Percentiles rank a stretch among this genome's conserved stretches.
Evolutionary conservation across 2,888 invertebrate species (phyloP).

Genomic region (Coronaproctus castanopsis): DNA sequence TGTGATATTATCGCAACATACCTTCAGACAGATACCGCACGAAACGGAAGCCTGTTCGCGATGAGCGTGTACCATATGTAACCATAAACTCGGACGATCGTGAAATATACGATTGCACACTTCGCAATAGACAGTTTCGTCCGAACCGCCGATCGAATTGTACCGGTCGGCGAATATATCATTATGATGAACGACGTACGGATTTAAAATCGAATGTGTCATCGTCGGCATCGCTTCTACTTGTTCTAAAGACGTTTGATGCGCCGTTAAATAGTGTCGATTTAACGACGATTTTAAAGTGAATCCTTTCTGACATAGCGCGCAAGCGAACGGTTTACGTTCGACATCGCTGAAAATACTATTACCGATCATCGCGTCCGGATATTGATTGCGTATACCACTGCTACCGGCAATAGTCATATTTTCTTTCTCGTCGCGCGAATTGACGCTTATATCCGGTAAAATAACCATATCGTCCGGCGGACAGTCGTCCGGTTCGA

Average conservation of each 20-base stretch:
- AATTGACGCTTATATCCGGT: neutral
- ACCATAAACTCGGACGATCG: constrained; percentile 32
- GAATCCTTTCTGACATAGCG: constrained; percentile 19
- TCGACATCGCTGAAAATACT: neutral
- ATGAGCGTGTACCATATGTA: constrained; percentile 34
- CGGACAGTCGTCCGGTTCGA: neutral
- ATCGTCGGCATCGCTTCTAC: neutral
- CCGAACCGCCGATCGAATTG: neutral
- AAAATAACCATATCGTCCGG: neutral
- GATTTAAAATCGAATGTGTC: neutral
- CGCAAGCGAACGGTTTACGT: constrained; percentile 14
- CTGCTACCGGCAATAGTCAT: neutral
- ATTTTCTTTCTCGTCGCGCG: neutral
- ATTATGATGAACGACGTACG: neutral
- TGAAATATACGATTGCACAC: constrained; percentile 30
- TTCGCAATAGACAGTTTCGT: constrained; percentile 30
- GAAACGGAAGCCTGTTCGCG: constrained; percentile 32
- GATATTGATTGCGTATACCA: neutral
- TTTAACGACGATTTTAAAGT: constrained; percentile 12
- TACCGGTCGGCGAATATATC: neutral
- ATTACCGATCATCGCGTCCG: neutral
- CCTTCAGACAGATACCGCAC: constrained; percentile 35
- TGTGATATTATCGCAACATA: constrained; percentile 30
- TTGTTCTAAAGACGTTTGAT: constrained; percentile 16
- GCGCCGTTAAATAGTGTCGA: constrained; percentile 15